A percentile compares a stretch with the other conserved stretches of the same genome.
Evolutionary conservation across 1,140 invertebrate species (phyloP).

Genomic region (Hyposmocoma kahamanoa): DNA sequence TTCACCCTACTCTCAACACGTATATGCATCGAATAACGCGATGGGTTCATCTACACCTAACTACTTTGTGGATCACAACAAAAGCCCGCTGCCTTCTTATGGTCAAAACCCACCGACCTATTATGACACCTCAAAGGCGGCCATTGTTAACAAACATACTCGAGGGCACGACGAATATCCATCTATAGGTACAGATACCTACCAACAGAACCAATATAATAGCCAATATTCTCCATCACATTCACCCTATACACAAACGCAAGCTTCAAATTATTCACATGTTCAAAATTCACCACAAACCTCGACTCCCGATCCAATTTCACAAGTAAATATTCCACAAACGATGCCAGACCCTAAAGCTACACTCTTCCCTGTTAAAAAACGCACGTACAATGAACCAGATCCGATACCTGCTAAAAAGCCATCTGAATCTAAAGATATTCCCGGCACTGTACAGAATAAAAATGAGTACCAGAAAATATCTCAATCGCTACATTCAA

Average conservation of each 20-base stretch:
- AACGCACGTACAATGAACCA: slow-evolving; percentile 75
- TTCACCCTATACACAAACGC: slow-evolving; percentile 41
- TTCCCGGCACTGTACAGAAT: slow-evolving; percentile 8
- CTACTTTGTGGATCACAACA: slow-evolving; percentile 62
- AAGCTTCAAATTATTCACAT: slow-evolving; percentile 49
- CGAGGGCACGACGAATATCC: slow-evolving; percentile 51
- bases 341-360: slow-evolving; percentile 41
- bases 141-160: slow-evolving; percentile 42
- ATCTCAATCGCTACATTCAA: slow-evolving; percentile 23
- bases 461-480: slow-evolving; percentile 42
- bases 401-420: slow-evolving; percentile 28
- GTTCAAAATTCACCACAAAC: slow-evolving; percentile 40
- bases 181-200: slow-evolving; percentile 50
- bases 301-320: slow-evolving; percentile 10
- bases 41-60: slow-evolving; percentile 51
- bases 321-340: slow-evolving; percentile 19
- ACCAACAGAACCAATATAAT: slow-evolving; percentile 64
- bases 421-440: slow-evolving; percentile 28
- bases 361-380: slow-evolving; percentile 70
- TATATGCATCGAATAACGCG: slow-evolving; percentile 74
- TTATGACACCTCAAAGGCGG: slow-evolving; percentile 73
- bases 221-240: slow-evolving; percentile 58
- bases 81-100: slow-evolving; percentile 62
- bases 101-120: slow-evolving; percentile 63
- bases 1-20: slow-evolving; percentile 77